A percentile compares a stretch with the other conserved stretches of the same genome.
These are phyloP conservation scores for Torymus tubicola DNA, from an alignment of 2,888 invertebrate species.

Conservation along the genomic window DNA sequence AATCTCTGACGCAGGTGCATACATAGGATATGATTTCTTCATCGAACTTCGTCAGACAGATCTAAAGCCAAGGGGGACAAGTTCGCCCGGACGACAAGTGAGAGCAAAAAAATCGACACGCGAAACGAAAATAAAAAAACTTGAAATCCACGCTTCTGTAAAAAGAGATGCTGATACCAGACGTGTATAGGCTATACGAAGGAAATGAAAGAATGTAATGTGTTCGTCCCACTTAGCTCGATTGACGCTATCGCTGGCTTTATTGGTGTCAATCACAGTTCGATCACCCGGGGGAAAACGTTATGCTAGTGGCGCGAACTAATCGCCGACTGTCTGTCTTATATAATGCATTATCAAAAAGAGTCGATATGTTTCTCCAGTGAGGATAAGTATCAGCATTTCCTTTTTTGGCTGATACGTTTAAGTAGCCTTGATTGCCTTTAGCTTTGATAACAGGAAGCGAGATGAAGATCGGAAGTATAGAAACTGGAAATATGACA, in stretches of 20 bases:
- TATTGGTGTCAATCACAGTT: slow-evolving; percentile 17
- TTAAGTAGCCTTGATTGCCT: too few relatives aligned
- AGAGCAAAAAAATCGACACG: slow-evolving; percentile 6
- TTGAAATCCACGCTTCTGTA: neutral
- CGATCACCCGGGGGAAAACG: too few relatives aligned
- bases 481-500: too few relatives aligned
- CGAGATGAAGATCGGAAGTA: too few relatives aligned
- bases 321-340: slow-evolving; percentile 4
- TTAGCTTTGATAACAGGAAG: too few relatives aligned
- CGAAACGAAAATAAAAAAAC: neutral
- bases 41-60: too few relatives aligned
- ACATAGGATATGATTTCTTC: too few relatives aligned
- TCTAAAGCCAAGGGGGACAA: too few relatives aligned
- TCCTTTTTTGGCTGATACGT: slow-evolving; percentile 10
- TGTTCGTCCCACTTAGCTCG: slow-evolving; percentile 20
- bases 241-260: slow-evolving; percentile 11
- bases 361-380: slow-evolving; percentile 24
- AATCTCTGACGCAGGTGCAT: too few relatives aligned
- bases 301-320: slow-evolving; percentile 14
- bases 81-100: neutral
- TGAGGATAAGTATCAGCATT: slow-evolving; percentile 6
- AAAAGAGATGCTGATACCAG: neutral
- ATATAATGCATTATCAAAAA: slow-evolving; percentile 31
- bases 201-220: slow-evolving; percentile 13
- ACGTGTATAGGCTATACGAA: neutral